These are phyloP conservation scores for Cyphomyrus discorhynchus DNA, from an alignment of 2,113 vertebrate genomes.

Conservation along the genomic window DNA sequence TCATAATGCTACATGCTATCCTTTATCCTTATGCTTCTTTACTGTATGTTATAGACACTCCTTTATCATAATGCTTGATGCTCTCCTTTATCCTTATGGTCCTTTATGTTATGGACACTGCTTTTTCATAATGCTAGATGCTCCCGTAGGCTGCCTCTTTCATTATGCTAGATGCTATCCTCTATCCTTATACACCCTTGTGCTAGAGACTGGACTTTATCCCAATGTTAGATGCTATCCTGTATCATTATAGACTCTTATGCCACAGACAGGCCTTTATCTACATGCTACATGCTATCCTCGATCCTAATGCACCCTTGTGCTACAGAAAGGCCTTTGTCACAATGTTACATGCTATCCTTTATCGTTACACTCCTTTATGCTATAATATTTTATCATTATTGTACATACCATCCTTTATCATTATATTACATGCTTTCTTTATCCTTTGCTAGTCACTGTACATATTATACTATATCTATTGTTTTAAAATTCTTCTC, in stretches of 20 bases:
- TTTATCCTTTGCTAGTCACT: not conserved
- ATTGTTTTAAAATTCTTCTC: not conserved
- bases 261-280: not conserved
- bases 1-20: not conserved
- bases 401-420: not conserved
- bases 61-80: not conserved
- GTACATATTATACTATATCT: not conserved
- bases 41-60: not conserved
- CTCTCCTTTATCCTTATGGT: not conserved
- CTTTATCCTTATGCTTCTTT: not conserved
- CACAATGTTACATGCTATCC: not conserved
- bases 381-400: not conserved
- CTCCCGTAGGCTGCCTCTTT: not conserved
- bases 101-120: not conserved
- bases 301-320: not conserved
- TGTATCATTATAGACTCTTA: not conserved
- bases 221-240: not conserved
- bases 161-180: not conserved
- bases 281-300: not conserved
- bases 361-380: not conserved
- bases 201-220: not conserved
- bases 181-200: not conserved
- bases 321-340: not conserved
- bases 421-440: not conserved
- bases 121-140: not conserved